Percentiles rank a stretch among this genome's conserved stretches.
Conservation (phyloP, 2,888 invertebrate species). For the Drosophila colorata region DNA sequence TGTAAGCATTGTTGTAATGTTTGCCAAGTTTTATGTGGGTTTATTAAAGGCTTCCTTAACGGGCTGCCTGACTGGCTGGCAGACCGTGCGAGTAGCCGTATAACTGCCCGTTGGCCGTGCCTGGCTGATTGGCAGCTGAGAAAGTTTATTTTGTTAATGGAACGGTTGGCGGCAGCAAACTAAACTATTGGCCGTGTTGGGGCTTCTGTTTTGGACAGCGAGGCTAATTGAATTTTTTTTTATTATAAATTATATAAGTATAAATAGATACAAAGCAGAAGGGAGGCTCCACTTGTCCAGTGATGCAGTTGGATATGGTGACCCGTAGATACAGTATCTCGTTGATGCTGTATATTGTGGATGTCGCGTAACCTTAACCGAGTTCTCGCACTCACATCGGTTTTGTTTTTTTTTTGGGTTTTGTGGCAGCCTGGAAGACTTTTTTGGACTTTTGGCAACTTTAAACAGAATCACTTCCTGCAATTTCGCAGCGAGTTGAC, state of each 20-base stretch:
- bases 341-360: background rate
- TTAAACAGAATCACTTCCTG: conserved; percentile 75
- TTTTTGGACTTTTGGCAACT: conserved; percentile 51
- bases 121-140: conserved; percentile 72
- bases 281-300: background rate
- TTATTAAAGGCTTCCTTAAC: conserved; percentile 67
- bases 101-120: conserved; percentile 31
- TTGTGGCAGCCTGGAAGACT: background rate
- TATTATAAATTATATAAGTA: conserved; percentile 55
- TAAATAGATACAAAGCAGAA: conserved; percentile 17
- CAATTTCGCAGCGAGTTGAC: conserved; percentile 64
- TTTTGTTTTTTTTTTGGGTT: conserved; percentile 4
- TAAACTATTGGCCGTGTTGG: conserved; percentile 42
- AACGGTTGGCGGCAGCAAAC: conserved; percentile 1
- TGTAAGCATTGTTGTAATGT: conserved; percentile 48
- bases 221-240: conserved; percentile 75
- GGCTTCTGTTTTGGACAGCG: conserved; percentile 72
- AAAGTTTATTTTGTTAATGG: conserved; percentile 73
- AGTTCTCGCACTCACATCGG: conserved; percentile 21
- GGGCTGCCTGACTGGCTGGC: conserved; percentile 7
- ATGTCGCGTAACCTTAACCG: conserved; percentile 45
- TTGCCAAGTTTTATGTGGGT: conserved; percentile 68
- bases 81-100: conserved; percentile 17
- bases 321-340: background rate
- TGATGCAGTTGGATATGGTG: background rate